Evolutionary conservation across 2,888 invertebrate species (phyloP), one percentile per base, ranked within the genome.

Genomic region (Platycheirus albimanus): DNA sequence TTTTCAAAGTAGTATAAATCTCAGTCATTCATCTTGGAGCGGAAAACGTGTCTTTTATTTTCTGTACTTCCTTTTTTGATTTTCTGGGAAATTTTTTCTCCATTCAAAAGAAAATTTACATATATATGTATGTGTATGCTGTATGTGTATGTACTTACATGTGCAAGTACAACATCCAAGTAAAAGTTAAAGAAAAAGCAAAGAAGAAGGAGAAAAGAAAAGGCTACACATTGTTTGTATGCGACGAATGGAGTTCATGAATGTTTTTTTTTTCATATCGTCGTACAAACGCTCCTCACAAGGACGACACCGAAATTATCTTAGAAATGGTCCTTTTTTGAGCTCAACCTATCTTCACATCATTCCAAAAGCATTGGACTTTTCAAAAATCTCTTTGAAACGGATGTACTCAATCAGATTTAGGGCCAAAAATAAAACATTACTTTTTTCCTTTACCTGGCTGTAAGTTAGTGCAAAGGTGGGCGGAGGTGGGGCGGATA

Each of bases 21-120:
- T 81, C 71, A 76, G 76, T 81, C 71, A 71, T 81, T 76, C 71
- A 81, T 81, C 76, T 81, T 76, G 76, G 66, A 66, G 76, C 70
- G 76, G 66, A 76, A 71, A 76, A 81, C 76, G 66, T 71, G 71
- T 71, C 76, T 51, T 66, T 77, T n/a, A n/a, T n/a, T n/a, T 58
- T 64, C 8, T 8, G 5, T 33, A 8, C 30, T 33, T 74, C 41
- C n/a, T 63, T 17, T n/a, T 11, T 41, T 49, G 33, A 17, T 49
- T 80, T 64, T 51, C 11, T 49, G 49, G 28, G 6, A 47, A 49
- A 7, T 33, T 36, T 20, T 30, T 24, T 74, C 30, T 11, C 47
- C 56, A 43, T 70, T 30, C 51, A 20, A 10, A 49, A 36, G 58
- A 51, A 70, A 66, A 71, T 71, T 71, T 69, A 52, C 70, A 69